Evolutionary conservation across 1,140 invertebrate species (phyloP).

Genomic region (Berghia stephanieae): DNA sequence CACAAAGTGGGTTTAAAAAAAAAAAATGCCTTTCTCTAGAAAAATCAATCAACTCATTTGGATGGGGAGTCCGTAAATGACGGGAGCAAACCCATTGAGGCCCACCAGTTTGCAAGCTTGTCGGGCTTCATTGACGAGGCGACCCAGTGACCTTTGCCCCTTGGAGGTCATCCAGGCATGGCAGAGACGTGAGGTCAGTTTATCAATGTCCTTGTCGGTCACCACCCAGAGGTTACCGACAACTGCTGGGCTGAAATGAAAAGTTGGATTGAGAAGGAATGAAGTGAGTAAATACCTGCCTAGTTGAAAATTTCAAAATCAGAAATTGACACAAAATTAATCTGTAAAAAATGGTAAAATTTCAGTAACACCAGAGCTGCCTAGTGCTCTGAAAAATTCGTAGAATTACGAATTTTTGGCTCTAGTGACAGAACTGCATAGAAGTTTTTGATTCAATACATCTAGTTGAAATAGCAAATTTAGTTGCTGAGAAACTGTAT

Average conservation of each 20-base stretch:
- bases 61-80: slow-evolving; percentile 25
- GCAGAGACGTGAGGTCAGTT: slow-evolving; percentile 11
- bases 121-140: not conserved
- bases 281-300: not conserved
- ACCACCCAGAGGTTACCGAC: slow-evolving; percentile 32
- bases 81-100: slow-evolving; percentile 24
- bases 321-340: no score
- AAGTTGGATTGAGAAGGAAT: not conserved
- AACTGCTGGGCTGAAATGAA: slow-evolving; percentile 26
- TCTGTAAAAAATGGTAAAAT: no score
- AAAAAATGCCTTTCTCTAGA: no score
- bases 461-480: no score
- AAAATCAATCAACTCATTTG: slow-evolving; percentile 12
- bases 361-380: no score
- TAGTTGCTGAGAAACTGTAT: no score
- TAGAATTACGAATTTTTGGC: no score
- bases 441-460: no score
- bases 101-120: slow-evolving; percentile 15
- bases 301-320: no score
- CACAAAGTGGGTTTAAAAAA: no score
- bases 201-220: slow-evolving; percentile 30
- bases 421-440: no score
- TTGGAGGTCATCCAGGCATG: slow-evolving; percentile 10
- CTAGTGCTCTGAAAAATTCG: no score
- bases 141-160: not conserved